Base-by-base conservation (phyloP, 2,797 vertebrate genomes). In the Sebastes ruberrimus region DNA sequence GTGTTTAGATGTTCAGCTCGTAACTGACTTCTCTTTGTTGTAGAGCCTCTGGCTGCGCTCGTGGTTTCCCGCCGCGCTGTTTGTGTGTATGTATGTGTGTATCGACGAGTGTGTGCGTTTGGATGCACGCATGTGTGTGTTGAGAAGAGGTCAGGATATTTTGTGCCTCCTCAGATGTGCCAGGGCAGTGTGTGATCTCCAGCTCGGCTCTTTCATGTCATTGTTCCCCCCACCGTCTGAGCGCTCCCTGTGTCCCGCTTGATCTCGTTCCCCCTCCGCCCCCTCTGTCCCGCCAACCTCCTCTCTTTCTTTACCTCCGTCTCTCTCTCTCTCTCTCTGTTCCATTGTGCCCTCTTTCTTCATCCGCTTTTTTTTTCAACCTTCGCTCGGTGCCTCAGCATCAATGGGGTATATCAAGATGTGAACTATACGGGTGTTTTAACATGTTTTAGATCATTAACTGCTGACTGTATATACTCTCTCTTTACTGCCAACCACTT, bases 151-250 rank as follows among this genome's bases (percentile, higher is more conserved):
- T 95, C 93, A 94, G 92, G 91, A 79, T 93, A 92, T 93, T 93
- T 93, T 85, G 81, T 86, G 84, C 84, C 81, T 85, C 90, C 78
- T 95, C 88, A 94, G 94, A 95, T 94, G 93, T 94, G 87, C 82
- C 90, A 89, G 84, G 76, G 62, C 81, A 4, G 86, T 74, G 87
- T 94, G 91, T 95, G 94, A 95, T 95, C 93, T 94, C 91, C 88
- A 86, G 88, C 83, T 78, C 62, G n/a, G 52, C 86, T 67, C 94
- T 96, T 96, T 96, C 92, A 96, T 94, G 94, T 94, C 90, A 94
- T 95, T 95, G 94, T 95, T 89, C 88, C 90, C 90, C 89, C 87
- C 81, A 78, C 88, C 75, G 90, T 83, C 88, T 82, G 84, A 61
- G 85, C 49, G 64, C 90, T 84, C 81, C 80, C 84, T 14, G 77